Percentiles rank a stretch among this genome's conserved stretches.
Conservation (phyloP, 1,140 invertebrate genomes). For the Bombus impatiens region DNA sequence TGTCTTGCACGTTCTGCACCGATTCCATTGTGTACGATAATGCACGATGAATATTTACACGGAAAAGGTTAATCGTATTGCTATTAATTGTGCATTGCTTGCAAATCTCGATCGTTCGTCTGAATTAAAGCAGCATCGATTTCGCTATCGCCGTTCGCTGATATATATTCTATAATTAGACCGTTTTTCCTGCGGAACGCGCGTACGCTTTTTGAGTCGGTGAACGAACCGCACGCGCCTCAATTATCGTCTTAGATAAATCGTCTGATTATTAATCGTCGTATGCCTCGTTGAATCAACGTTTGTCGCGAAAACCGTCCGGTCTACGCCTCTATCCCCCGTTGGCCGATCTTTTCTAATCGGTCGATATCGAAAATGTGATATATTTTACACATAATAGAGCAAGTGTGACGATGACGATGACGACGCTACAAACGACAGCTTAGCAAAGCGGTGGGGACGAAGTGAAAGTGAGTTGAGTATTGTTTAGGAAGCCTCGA, state of each 20-base stretch:
- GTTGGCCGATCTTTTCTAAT: conserved; percentile 33
- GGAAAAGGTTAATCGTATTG: conserved; percentile 76
- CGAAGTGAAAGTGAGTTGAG: conserved; percentile 82
- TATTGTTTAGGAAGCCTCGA: conserved; percentile 82
- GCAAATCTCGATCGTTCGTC: conserved; percentile 66
- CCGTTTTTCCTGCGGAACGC: conserved; percentile 2
- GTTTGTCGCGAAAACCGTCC: background rate
- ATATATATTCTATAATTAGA: conserved; percentile 37
- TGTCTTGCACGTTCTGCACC: background rate
- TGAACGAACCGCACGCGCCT: conserved; percentile 13
- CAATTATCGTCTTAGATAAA: conserved; percentile 34
- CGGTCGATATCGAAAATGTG: conserved; percentile 53
- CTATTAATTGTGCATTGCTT: conserved; percentile 75
- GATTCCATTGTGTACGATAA: conserved; percentile 67
- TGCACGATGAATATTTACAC: conserved; percentile 76
- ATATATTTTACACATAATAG: conserved; percentile 57
- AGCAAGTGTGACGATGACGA: conserved; percentile 53
- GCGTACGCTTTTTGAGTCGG: conserved; percentile 35
- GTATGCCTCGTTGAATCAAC: background rate
- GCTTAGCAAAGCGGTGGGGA: conserved; percentile 63
- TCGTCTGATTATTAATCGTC: conserved; percentile 3
- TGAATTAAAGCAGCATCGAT: conserved; percentile 38
- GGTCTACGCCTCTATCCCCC: too few species aligned
- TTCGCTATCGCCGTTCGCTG: background rate
- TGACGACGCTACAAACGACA: conserved; percentile 56